phyloP scores from a whole-genome alignment of 2,888 invertebrate species.

The Tillus elongatus region DNA sequence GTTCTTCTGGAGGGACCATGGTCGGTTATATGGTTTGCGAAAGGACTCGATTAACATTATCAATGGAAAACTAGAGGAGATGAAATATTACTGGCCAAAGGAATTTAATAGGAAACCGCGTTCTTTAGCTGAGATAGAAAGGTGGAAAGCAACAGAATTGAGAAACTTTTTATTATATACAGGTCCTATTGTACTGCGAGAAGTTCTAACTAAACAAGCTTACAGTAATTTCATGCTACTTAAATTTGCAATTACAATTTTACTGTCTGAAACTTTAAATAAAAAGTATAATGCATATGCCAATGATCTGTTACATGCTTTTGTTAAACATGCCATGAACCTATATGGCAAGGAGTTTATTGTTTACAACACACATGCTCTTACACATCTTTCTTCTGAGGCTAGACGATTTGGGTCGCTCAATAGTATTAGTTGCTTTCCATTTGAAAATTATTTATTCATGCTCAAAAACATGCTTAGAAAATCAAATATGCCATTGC shows the following conservation, averaged over 20 bases:
- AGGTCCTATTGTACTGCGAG: conserved; percentile 17
- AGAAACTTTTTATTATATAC: conserved; percentile 22
- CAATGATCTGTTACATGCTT: conserved; percentile 13
- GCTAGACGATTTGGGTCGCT: conserved; percentile 13
- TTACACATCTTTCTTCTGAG: conserved; percentile 12
- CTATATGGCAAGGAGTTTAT: conserved; percentile 14
- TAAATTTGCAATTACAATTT: conserved; percentile 20
- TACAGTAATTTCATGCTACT: conserved; percentile 20
- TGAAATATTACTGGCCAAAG: conserved; percentile 19
- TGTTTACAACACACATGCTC: conserved; percentile 12
- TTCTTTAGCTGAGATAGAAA: conserved; percentile 18
- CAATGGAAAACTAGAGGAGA: conserved; percentile 5
- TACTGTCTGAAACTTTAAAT: conserved; percentile 16
- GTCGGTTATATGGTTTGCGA: conserved; percentile 14
- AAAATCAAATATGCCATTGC: conserved; percentile 10
- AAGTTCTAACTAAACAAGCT: conserved; percentile 15
- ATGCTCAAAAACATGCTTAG: conserved; percentile 9
- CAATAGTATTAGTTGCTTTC: conserved; percentile 14
- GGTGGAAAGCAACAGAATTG: conserved; percentile 25
- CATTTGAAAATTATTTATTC: conserved; percentile 16
- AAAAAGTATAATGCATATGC: conserved; percentile 17
- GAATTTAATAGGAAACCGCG: conserved; percentile 26
- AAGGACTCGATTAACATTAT: conserved; percentile 9
- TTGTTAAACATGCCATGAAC: conserved; percentile 11
- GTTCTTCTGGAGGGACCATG: conserved; percentile 21